Conservation (phyloP, 2,113 vertebrate genomes). For the Eurystomus gularis region DNA sequence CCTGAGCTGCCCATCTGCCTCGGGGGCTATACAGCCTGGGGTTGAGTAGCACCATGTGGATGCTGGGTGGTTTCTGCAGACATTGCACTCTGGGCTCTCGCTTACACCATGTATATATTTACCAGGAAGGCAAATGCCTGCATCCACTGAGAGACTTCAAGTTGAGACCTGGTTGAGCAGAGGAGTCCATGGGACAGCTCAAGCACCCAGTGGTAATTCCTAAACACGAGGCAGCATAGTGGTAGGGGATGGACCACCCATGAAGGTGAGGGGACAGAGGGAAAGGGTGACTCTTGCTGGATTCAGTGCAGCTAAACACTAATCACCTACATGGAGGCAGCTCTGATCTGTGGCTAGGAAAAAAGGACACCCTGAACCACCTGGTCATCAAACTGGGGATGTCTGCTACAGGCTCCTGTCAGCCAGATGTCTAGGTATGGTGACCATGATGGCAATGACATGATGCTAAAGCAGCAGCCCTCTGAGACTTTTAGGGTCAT, state of each 20-base stretch:
- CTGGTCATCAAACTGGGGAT: not conserved
- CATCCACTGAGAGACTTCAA: not conserved
- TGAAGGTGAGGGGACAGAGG: not conserved
- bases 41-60: not conserved
- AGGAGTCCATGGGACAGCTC: not conserved
- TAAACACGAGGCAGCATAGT: accelerated
- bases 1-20: not conserved
- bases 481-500: not conserved
- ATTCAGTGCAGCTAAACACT: not conserved
- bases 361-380: not conserved
- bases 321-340: not conserved
- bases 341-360: not conserved
- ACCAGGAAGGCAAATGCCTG: not conserved
- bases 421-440: not conserved
- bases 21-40: not conserved
- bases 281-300: not conserved
- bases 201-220: not conserved
- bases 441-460: not conserved
- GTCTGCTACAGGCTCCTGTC: not conserved
- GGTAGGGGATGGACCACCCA: not conserved
- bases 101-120: not conserved
- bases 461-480: not conserved
- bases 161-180: not conserved
- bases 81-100: not conserved
- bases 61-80: not conserved